phyloP scores from a whole-genome alignment of 2,113 vertebrate genomes.

The Crotalus tigris region DNA sequence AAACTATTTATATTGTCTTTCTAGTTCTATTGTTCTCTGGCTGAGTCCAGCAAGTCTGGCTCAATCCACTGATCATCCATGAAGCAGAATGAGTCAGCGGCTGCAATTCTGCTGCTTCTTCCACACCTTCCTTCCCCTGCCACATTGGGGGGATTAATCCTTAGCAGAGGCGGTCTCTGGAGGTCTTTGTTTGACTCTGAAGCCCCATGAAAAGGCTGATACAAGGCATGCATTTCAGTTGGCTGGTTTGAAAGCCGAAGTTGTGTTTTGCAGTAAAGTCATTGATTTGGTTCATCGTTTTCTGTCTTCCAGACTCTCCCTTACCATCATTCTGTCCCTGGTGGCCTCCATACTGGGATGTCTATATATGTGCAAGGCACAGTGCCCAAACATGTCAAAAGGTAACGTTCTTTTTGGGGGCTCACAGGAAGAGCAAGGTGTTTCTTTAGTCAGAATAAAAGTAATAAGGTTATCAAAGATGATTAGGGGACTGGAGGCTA shows the following conservation, averaged over 20 bases:
- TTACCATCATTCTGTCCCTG: conserved; percentile 69
- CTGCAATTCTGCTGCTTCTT: rapidly evolving
- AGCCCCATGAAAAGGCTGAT: neutral
- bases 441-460: neutral
- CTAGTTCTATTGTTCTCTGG: too few relatives aligned
- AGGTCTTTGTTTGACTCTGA: neutral
- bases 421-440: neutral
- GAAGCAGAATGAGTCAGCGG: neutral
- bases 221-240: neutral
- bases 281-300: neutral
- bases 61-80: neutral
- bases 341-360: conserved; percentile 72
- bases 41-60: rapidly evolving
- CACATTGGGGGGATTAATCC: neutral
- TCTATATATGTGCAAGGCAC: conserved; percentile 80
- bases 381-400: conserved; percentile 63
- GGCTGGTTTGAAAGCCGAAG: neutral
- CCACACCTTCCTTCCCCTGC: neutral
- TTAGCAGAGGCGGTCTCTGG: neutral
- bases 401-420: conserved; percentile 53
- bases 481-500: too few relatives aligned
- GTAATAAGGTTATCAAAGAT: too few relatives aligned
- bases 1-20: too few relatives aligned
- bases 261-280: neutral
- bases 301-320: conserved; percentile 69